These are phyloP conservation scores for Chromis chromis DNA, from an alignment of 2,797 vertebrate species.

Conservation along the genomic window DNA sequence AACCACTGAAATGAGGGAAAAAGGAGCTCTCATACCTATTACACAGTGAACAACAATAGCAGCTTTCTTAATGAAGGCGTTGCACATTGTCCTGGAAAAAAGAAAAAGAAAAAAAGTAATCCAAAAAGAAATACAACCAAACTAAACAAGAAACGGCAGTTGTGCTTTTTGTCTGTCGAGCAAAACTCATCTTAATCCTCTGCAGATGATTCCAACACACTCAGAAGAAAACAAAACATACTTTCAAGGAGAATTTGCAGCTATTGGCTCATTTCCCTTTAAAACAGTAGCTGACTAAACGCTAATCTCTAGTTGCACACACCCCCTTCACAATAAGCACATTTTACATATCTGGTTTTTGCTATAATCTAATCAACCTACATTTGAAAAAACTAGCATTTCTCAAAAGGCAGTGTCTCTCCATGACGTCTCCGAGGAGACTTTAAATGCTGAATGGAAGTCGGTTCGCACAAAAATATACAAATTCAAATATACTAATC, in stretches of 20 bases:
- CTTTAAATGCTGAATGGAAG: slow-evolving; percentile 64
- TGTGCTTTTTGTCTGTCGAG: slow-evolving; percentile 89
- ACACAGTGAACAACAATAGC: slow-evolving; percentile 85
- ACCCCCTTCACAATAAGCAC: slow-evolving; percentile 71
- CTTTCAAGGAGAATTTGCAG: slow-evolving; percentile 54
- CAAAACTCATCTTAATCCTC: slow-evolving; percentile 43
- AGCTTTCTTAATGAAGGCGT: slow-evolving; percentile 84
- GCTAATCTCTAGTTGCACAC: slow-evolving; percentile 81
- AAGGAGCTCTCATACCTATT: slow-evolving; percentile 43
- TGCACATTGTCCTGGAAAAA: slow-evolving; percentile 74
- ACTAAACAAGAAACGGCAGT: slow-evolving; percentile 61
- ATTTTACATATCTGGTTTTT: slow-evolving; percentile 56
- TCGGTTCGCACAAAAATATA: slow-evolving; percentile 57
- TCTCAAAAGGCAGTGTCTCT: slow-evolving; percentile 74
- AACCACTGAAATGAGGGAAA: slow-evolving; percentile 35
- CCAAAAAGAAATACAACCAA: slow-evolving; percentile 43
- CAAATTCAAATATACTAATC: slow-evolving; percentile 49
- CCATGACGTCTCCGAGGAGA: slow-evolving; percentile 47
- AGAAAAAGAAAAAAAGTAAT: slow-evolving; percentile 40
- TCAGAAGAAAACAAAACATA: slow-evolving; percentile 15
- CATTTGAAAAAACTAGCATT: slow-evolving; percentile 59
- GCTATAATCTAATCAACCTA: slow-evolving; percentile 65
- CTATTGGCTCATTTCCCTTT: slow-evolving; percentile 66
- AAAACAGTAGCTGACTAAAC: slow-evolving; percentile 62
- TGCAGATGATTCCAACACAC: slow-evolving; percentile 44